Percentiles rank a stretch among this genome's conserved stretches.
phyloP scores from a whole-genome alignment of 2,888 invertebrate species.

The Synergus japonicus region DNA sequence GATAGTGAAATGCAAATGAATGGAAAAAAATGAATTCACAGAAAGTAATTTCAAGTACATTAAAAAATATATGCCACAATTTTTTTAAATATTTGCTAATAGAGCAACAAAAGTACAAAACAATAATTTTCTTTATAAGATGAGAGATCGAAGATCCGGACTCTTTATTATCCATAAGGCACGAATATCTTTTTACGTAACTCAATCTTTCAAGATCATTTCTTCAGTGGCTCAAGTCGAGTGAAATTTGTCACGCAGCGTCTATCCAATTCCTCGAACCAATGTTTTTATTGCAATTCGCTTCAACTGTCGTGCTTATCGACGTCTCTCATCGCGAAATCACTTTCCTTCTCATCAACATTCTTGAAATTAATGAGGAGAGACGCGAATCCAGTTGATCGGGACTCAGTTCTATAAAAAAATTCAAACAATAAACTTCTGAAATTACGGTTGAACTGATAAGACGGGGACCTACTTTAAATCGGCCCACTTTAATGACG shows the following conservation, averaged over 20 bases:
- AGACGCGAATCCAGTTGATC: constrained; percentile 39
- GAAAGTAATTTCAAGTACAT: background rate
- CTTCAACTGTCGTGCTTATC: constrained; percentile 3
- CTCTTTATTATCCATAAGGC: background rate
- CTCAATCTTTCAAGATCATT: background rate
- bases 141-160: background rate
- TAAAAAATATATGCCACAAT: background rate
- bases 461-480: constrained; percentile 61
- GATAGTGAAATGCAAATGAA: background rate
- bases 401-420: background rate
- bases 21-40: background rate
- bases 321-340: constrained; percentile 51
- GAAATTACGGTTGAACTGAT: constrained; percentile 29
- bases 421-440: constrained; percentile 42
- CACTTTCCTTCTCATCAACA: constrained; percentile 64
- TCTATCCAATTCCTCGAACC: background rate
- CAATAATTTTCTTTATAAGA: background rate
- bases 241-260: background rate
- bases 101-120: background rate
- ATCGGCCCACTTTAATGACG: constrained; percentile 61
- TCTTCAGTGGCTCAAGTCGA: background rate
- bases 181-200: background rate
- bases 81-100: background rate
- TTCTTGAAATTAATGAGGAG: constrained; percentile 37
- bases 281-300: constrained; percentile 16